Evolutionary conservation across 2,888 invertebrate species (phyloP).

Genomic region (Lasiommata megera): DNA sequence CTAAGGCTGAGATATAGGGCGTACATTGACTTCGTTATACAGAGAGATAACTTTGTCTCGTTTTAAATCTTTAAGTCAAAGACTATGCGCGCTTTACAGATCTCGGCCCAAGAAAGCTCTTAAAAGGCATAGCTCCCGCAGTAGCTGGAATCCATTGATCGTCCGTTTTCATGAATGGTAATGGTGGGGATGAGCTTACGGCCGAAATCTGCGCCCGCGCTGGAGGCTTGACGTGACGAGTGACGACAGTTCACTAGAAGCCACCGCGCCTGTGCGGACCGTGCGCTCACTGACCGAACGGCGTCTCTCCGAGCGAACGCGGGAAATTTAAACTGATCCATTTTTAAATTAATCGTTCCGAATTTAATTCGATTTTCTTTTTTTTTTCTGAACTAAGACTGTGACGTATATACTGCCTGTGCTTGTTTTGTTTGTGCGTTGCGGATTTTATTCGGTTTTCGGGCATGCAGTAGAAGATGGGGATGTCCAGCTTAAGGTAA

Average conservation of each 20-base stretch:
- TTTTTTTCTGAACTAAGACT: slow-evolving; percentile 33
- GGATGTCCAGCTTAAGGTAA: slow-evolving; percentile 64
- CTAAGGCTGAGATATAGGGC: too few relatives aligned
- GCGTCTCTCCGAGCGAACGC: slow-evolving; percentile 44
- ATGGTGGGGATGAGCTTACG: slow-evolving; percentile 53
- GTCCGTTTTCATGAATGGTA: slow-evolving; percentile 67
- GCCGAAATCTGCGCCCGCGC: slow-evolving; percentile 50
- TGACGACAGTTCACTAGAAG: slow-evolving; percentile 47
- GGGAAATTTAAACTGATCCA: slow-evolving; percentile 54
- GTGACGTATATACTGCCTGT: slow-evolving; percentile 49
- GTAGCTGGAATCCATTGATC: slow-evolving; percentile 51
- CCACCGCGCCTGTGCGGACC: slow-evolving; percentile 58
- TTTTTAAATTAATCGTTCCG: slow-evolving; percentile 1
- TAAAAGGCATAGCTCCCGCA: slow-evolving; percentile 23
- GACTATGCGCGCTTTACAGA: too few relatives aligned
- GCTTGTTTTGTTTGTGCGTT: slow-evolving; percentile 52
- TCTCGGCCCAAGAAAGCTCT: not conserved
- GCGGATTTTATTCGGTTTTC: slow-evolving; percentile 40
- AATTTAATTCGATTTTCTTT: slow-evolving; percentile 17
- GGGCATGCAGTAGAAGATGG: slow-evolving; percentile 73
- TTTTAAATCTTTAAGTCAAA: too few relatives aligned
- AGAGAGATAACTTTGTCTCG: too few relatives aligned
- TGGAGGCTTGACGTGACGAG: slow-evolving; percentile 45
- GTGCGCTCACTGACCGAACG: slow-evolving; percentile 34
- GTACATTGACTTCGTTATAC: too few relatives aligned